Conservation (phyloP, 2,113 vertebrate species). For the Micronisus gabar region DNA sequence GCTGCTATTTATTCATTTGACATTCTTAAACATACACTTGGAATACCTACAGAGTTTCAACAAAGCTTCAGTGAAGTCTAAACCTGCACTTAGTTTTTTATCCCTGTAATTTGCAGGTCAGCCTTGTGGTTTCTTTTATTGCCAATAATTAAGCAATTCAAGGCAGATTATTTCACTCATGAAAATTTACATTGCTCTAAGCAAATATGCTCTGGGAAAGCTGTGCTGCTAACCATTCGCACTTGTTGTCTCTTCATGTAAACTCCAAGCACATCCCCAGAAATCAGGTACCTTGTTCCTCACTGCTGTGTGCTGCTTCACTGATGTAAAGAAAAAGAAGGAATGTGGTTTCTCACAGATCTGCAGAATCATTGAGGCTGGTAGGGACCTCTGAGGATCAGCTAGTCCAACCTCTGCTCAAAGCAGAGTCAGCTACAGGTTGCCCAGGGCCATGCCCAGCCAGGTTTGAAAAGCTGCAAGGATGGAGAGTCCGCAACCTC, state of each 20-base stretch:
- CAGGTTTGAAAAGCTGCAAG: background rate
- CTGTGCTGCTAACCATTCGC: background rate
- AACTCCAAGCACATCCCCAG: background rate
- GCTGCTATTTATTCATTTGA: slow-evolving; percentile 56
- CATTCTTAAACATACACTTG: slow-evolving; percentile 48
- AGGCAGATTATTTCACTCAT: slow-evolving; percentile 1
- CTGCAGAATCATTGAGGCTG: background rate
- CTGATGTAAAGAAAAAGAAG: background rate
- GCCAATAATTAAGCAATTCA: slow-evolving; percentile 50
- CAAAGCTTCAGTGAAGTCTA: slow-evolving; percentile 44
- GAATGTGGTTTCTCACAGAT: background rate
- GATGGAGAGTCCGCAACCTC: background rate
- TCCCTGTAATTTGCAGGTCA: slow-evolving; percentile 55
- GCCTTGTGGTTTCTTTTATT: slow-evolving; percentile 30
- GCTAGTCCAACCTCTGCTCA: background rate
- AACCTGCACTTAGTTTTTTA: slow-evolving; percentile 48
- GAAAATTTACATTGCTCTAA: background rate
- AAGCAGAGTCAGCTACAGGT: background rate
- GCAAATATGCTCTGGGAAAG: background rate
- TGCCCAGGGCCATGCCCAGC: background rate
- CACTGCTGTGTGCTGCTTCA: background rate
- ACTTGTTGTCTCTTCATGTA: background rate
- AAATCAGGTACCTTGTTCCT: background rate
- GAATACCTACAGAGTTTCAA: slow-evolving; percentile 45
- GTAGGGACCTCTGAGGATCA: background rate